A percentile compares a stretch with the other conserved stretches of the same genome.
Conservation (phyloP, 2,113 vertebrate species). For the Origma solitaria region DNA sequence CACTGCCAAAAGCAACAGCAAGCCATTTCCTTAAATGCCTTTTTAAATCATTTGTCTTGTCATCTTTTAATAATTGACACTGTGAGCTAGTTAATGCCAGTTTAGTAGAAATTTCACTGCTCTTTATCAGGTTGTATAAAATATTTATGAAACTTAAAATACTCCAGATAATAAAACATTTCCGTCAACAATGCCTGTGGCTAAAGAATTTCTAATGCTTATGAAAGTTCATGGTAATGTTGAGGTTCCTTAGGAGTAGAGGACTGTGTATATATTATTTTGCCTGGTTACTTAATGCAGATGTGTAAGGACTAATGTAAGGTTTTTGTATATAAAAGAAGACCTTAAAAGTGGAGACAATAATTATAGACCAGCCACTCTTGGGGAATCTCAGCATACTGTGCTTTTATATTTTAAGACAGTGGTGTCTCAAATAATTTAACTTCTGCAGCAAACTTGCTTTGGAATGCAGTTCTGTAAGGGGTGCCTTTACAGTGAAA, state of each 20-base stretch:
- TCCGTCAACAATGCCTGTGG: background rate
- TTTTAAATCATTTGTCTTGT: background rate
- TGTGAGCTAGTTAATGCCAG: background rate
- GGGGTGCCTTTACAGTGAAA: background rate
- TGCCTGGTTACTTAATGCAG: background rate
- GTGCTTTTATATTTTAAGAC: background rate
- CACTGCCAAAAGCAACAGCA: background rate
- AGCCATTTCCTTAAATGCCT: background rate
- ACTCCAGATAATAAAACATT: background rate
- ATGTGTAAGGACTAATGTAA: background rate
- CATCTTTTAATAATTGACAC: background rate
- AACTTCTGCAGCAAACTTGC: background rate
- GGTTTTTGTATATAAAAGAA: background rate
- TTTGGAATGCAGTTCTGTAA: background rate
- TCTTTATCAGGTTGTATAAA: background rate
- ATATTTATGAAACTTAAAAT: background rate
- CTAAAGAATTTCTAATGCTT: background rate
- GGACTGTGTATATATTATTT: background rate
- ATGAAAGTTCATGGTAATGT: background rate
- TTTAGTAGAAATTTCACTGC: background rate
- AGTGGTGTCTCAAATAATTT: background rate
- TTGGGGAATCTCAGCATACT: background rate
- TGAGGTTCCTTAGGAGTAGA: background rate
- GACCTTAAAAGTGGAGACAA: background rate
- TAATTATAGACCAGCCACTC: background rate